Evolutionary conservation across 2,113 vertebrate genomes (phyloP), one percentile per base, ranked within the genome.

Genomic region (Hippocampus mohnikei): DNA sequence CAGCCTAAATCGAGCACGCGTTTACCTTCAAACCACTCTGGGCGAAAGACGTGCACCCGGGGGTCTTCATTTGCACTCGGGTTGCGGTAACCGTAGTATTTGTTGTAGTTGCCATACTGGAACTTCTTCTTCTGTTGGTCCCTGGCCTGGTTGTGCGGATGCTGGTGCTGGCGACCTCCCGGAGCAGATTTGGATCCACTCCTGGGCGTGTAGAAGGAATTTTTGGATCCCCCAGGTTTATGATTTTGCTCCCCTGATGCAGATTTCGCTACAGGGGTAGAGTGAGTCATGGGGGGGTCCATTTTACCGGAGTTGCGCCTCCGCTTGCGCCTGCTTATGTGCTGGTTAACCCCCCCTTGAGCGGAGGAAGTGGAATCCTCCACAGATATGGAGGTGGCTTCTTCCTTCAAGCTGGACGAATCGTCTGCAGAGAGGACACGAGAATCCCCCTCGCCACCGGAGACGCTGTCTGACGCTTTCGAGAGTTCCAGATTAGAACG

Each of bases 21-120:
- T 75, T 94, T 95, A 37, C 95, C 95, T 37, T 74, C 81, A 80
- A 98, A 98, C 96, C 96, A 96, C 71, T 95, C 94, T 0, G 94
- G 92, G 18, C 88, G 90, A 75, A 98, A 77, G 0, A 92, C 85
- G 0, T 88, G 88, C 12, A 95, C 71, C 18, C 96, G 90, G 0
- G 88, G 87, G 67, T 98, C 96, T 80, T 96, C 95, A 1, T 88
- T 92, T 3, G 84, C 80, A 0, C 91, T 89, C 0, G 96, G 95
- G 85, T 96, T 98, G 21, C 96, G 90, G 78, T 98, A 98, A 27
- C 96, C 96, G 7, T 98, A 98, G 79, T 98, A 98, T 78, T 95
- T 94, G 89, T 93, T 94, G 37, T 96, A 98, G 85, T 97, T 97
- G 20, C 96, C 96, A 7, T 93, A 96, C 72, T 95, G 95, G 86